Evolutionary conservation across 2,797 vertebrate genomes (phyloP), one percentile per base, ranked within the genome.

Genomic region (Falco concolor): DNA sequence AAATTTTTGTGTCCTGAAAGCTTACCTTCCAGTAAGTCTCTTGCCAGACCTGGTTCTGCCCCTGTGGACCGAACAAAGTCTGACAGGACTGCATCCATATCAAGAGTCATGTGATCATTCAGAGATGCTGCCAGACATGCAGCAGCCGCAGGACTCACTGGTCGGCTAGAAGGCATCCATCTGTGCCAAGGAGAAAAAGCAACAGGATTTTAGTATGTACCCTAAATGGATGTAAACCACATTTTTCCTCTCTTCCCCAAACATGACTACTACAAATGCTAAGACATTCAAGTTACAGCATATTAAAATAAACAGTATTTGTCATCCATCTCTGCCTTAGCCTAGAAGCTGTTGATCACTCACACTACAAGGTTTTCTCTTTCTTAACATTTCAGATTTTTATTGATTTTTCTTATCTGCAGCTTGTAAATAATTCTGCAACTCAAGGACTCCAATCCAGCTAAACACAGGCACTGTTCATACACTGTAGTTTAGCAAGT

Each of bases 61-160:
- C 99, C 99, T 3, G 99, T 99, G 98, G 99, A 99, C 98, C 99
- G 99, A 99, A 99, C 99, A 98, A 99, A 99, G 99, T 99, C 99
- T 99, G 99, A 99, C 98, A 99, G 99, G 99, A 99, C 99, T 97
- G 99, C 98, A 80, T 99, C 99, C 99, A 99, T 99, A 98, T 99
- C 99, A 99, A 99, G 99, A 98, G 99, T 99, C 99, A 99, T 99
- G 98, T 98, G 99, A 98, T 99, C 99, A 98, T 99, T 98, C 98
- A 98, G 98, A 97, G 98, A 98, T 84, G 98, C 99, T 98, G 99
- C 99, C 98, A 98, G 98, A 92, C 98, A 98, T 97, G 98, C 98
- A 98, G 99, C 98, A 95, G 98, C 97, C 98, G 98, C 84, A 98
- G 98, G 98, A 97, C 97, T 98, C 80, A 95, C 98, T 97, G 98